These are phyloP conservation scores for Drosophila falleni DNA, from an alignment of 2,888 invertebrate genomes.

Conservation along the genomic window DNA sequence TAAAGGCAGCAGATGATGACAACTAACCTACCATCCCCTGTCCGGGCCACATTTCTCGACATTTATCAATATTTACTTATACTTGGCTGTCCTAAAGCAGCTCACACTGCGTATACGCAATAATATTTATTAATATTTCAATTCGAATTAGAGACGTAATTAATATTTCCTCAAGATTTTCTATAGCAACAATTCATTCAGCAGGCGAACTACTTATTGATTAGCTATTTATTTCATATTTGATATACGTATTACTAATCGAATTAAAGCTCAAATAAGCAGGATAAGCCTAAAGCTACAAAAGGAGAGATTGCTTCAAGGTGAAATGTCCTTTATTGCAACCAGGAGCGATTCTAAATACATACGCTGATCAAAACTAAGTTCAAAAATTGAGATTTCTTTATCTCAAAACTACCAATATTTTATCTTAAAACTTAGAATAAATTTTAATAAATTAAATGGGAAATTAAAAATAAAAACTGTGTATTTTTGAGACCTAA, in stretches of 20 bases:
- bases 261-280: not conserved
- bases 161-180: slow-evolving; percentile 13
- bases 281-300: not conserved
- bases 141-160: slow-evolving; percentile 16
- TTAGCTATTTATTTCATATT: slow-evolving; percentile 24
- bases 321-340: not conserved
- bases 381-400: no score
- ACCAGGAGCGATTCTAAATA: no score
- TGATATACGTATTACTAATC: slow-evolving; percentile 3
- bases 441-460: no score
- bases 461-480: no score
- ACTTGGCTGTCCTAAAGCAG: not conserved
- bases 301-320: no score
- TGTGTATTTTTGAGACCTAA: no score
- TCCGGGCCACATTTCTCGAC: not conserved
- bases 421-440: no score
- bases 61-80: slow-evolving; percentile 33
- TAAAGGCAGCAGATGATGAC: slow-evolving; percentile 20
- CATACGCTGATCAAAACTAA: no score
- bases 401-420: no score
- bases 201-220: slow-evolving; percentile 24
- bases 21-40: not conserved
- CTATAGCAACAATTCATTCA: slow-evolving; percentile 4
- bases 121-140: slow-evolving; percentile 45
- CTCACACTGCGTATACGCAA: slow-evolving; percentile 40